These are phyloP conservation scores for Ichneumon xanthorius DNA, from an alignment of 2,888 invertebrate species.

Conservation along the genomic window DNA sequence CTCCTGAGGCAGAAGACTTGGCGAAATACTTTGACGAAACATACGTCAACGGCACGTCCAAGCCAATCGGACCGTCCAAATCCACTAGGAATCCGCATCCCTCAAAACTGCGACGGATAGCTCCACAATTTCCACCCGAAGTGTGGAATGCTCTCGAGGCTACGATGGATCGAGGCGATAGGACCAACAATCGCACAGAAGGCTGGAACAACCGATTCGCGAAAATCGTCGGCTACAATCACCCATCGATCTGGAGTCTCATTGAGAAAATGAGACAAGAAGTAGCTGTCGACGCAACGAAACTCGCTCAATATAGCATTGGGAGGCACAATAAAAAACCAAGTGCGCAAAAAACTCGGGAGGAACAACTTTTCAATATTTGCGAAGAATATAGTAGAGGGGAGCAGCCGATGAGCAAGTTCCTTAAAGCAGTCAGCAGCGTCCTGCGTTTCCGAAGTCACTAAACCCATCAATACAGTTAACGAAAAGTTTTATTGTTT, in stretches of 20 bases:
- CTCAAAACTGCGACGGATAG: conserved; percentile 6
- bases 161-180: neutral
- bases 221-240: conserved; percentile 5
- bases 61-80: neutral
- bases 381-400: too few species aligned
- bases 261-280: conserved; percentile 30
- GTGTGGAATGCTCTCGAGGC: conserved; percentile 38
- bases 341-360: too few species aligned
- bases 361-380: too few species aligned
- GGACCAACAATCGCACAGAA: conserved; percentile 44
- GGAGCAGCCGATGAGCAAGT: too few species aligned
- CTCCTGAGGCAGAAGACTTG: too few species aligned
- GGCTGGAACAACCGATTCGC: conserved; percentile 48
- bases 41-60: conserved; percentile 25
- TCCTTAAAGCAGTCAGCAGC: too few species aligned
- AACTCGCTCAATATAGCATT: conserved; percentile 13
- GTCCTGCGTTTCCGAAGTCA: too few species aligned
- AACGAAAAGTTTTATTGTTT: too few species aligned
- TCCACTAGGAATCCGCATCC: too few species aligned
- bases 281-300: conserved; percentile 26
- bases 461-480: too few species aligned
- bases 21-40: conserved; percentile 30
- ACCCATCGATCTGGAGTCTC: conserved; percentile 28
- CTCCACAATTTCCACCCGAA: conserved; percentile 30
- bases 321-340: neutral